A percentile compares a stretch with the other conserved stretches of the same genome.
phyloP scores from a whole-genome alignment of 2,797 vertebrate species.

The Gephyroberyx darwinii region DNA sequence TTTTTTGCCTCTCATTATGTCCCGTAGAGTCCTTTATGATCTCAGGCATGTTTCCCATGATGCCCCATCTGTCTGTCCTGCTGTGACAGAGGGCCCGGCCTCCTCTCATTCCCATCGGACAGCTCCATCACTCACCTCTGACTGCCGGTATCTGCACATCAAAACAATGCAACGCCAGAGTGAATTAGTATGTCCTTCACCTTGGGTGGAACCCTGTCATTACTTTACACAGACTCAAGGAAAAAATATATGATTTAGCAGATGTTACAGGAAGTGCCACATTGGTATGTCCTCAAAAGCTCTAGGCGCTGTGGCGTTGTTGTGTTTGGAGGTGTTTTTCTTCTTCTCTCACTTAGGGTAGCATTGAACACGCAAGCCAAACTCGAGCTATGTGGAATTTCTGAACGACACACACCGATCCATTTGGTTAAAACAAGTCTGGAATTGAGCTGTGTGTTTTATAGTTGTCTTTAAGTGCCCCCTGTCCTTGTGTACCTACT shows the following conservation, averaged over 20 bases:
- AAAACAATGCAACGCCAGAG: conserved; percentile 67
- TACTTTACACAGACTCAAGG: conserved; percentile 54
- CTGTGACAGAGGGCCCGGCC: conserved; percentile 67
- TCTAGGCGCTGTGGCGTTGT: background rate
- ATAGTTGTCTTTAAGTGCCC: background rate
- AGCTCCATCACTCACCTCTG: conserved; percentile 71
- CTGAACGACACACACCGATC: background rate
- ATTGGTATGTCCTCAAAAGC: conserved; percentile 36
- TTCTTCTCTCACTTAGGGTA: background rate
- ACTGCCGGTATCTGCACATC: conserved; percentile 66
- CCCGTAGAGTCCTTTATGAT: conserved; percentile 68
- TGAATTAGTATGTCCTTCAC: conserved; percentile 78
- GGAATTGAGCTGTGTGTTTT: background rate
- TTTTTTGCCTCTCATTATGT: conserved; percentile 67
- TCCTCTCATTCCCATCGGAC: conserved; percentile 68
- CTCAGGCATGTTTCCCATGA: conserved; percentile 68
- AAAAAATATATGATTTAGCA: conserved; percentile 63
- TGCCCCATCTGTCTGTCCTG: conserved; percentile 73
- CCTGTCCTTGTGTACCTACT: background rate
- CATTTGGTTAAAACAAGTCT: background rate
- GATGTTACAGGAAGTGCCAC: conserved; percentile 66
- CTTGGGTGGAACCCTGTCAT: conserved; percentile 70
- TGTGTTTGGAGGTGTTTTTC: conserved; percentile 18
- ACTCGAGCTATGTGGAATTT: background rate
- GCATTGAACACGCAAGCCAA: background rate